Percentiles rank a stretch among this genome's conserved stretches.
Evolutionary conservation across 2,797 vertebrate genomes (phyloP).

Genomic region (Sebastes matsubarae): DNA sequence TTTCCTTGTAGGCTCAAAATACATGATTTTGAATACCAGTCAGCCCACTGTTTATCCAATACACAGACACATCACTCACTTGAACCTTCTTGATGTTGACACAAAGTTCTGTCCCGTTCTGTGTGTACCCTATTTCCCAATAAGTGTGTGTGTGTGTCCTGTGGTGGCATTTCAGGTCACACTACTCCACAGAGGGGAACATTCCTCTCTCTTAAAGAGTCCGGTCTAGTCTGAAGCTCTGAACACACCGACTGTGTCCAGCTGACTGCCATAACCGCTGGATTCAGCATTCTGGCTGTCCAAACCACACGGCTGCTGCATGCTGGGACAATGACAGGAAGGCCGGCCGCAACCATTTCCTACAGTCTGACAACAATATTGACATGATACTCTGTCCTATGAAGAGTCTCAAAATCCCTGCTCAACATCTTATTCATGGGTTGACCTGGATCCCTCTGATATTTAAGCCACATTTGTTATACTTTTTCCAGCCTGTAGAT

Average conservation of each 20-base stretch:
- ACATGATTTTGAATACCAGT: background rate
- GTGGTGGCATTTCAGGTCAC: slow-evolving; percentile 50
- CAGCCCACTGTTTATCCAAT: background rate
- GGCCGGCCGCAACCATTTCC: slow-evolving; percentile 56
- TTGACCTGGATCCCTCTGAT: background rate
- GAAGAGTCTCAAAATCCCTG: background rate
- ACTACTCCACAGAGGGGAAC: slow-evolving; percentile 41
- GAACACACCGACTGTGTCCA: slow-evolving; percentile 37
- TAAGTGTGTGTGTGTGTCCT: background rate
- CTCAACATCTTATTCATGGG: background rate
- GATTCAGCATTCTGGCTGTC: slow-evolving; percentile 46
- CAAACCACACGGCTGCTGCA: slow-evolving; percentile 47
- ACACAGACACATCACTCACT: background rate
- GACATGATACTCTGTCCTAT: background rate
- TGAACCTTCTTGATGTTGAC: slow-evolving; percentile 4
- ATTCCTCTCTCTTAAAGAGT: slow-evolving; percentile 67
- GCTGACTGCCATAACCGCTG: slow-evolving; percentile 52
- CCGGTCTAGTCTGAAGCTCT: slow-evolving; percentile 23
- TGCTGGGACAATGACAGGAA: slow-evolving; percentile 61
- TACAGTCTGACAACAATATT: slow-evolving; percentile 22
- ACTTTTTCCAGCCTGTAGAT: background rate
- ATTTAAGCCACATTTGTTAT: background rate
- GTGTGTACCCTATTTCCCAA: background rate
- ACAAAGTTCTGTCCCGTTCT: background rate
- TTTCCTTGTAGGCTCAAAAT: background rate